phyloP scores from a whole-genome alignment of 2,888 invertebrate genomes.

The Chironomus riparius region DNA sequence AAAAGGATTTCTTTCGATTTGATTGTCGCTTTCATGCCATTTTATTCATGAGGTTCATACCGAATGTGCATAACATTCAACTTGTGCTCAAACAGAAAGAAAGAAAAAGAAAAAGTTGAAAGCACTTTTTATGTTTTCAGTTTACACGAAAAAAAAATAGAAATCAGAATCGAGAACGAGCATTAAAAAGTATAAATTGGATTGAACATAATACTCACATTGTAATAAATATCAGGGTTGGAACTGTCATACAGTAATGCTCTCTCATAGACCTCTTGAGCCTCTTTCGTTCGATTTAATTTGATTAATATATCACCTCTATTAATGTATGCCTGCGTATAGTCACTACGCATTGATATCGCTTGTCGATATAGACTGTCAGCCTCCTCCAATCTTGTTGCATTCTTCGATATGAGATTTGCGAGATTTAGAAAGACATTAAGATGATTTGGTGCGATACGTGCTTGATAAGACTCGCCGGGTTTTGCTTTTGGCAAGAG shows the following conservation, averaged over 20 bases:
- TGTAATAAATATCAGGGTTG: constrained; percentile 91
- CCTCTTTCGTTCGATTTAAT: constrained; percentile 86
- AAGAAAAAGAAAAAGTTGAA: too few species aligned
- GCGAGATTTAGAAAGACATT: constrained; percentile 94
- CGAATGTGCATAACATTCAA: too few species aligned
- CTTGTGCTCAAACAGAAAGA: not conserved
- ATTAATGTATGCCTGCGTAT: constrained; percentile 93
- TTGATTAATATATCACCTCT: constrained; percentile 93
- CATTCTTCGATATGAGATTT: constrained; percentile 87
- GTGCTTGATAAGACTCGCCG: constrained; percentile 89
- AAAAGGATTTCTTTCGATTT: not conserved
- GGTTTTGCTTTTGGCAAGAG: constrained; percentile 83
- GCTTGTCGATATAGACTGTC: constrained; percentile 90
- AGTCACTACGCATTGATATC: constrained; percentile 94
- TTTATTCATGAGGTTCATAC: not conserved
- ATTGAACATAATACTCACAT: constrained; percentile 52
- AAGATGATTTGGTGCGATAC: constrained; percentile 91
- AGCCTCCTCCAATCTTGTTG: constrained; percentile 84
- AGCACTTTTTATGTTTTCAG: not conserved
- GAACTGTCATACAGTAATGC: constrained; percentile 87
- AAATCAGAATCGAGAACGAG: not conserved
- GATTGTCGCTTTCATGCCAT: not conserved
- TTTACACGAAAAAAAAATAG: too few species aligned
- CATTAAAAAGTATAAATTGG: not conserved
- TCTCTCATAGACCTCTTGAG: constrained; percentile 87